Conservation (phyloP, 2,888 invertebrate species). For the Drosophila birchii region DNA sequence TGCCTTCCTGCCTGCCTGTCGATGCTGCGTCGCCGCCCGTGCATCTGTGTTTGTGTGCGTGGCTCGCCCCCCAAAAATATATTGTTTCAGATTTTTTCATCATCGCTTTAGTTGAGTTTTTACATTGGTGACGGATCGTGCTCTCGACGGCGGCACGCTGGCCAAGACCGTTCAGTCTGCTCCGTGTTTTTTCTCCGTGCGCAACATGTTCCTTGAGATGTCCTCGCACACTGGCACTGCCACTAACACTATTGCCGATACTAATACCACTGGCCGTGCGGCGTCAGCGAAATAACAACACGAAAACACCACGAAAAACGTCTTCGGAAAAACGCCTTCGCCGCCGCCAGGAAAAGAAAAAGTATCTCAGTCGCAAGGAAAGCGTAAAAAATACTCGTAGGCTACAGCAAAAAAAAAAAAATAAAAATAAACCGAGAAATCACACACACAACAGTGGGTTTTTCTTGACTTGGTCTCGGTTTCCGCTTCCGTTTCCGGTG, state of each 20-base stretch:
- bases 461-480: slow-evolving; percentile 67
- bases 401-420: slow-evolving; percentile 23
- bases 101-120: slow-evolving; percentile 85
- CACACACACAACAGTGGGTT: slow-evolving; percentile 42
- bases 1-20: slow-evolving; percentile 66
- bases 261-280: slow-evolving; percentile 26
- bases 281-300: slow-evolving; percentile 34
- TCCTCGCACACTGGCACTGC: slow-evolving; percentile 52
- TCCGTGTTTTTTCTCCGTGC: slow-evolving; percentile 75
- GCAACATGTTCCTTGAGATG: slow-evolving; percentile 78
- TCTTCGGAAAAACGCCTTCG: slow-evolving; percentile 61
- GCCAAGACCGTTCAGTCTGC: slow-evolving; percentile 72
- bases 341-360: slow-evolving; percentile 57
- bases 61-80: slow-evolving; percentile 84
- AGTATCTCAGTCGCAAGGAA: slow-evolving; percentile 49
- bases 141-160: slow-evolving; percentile 79
- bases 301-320: slow-evolving; percentile 59
- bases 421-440: slow-evolving; percentile 9
- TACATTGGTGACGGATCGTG: slow-evolving; percentile 85
- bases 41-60: slow-evolving; percentile 56
- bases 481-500: slow-evolving; percentile 68
- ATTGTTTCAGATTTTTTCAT: slow-evolving; percentile 86
- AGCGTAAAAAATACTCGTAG: slow-evolving; percentile 31
- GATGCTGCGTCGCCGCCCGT: slow-evolving; percentile 70
- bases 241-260: slow-evolving; percentile 11